Evolutionary conservation across 2,797 vertebrate genomes (phyloP).

Genomic region (Orestias chungarensis): DNA sequence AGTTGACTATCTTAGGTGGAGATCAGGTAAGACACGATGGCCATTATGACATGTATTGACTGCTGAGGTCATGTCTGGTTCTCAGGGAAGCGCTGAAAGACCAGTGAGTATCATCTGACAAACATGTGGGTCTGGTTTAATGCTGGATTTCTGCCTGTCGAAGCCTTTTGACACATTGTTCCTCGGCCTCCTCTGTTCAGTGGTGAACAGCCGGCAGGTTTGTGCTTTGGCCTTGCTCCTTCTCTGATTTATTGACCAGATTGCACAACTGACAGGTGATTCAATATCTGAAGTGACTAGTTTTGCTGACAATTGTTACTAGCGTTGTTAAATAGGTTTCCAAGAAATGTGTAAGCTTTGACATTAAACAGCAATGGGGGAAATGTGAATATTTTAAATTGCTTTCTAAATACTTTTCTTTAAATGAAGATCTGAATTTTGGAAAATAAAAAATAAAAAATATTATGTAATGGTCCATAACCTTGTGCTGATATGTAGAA

Average conservation of each 20-base stretch:
- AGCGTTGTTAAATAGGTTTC: background rate
- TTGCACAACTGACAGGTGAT: background rate
- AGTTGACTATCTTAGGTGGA: slow-evolving; percentile 56
- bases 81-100: slow-evolving; percentile 34
- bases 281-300: background rate
- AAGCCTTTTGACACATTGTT: slow-evolving; percentile 34
- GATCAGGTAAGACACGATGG: slow-evolving; percentile 60
- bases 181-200: slow-evolving; percentile 35
- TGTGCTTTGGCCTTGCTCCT: slow-evolving; percentile 11
- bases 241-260: slow-evolving; percentile 12
- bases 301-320: background rate
- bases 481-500: no score
- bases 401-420: background rate
- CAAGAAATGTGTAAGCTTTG: background rate
- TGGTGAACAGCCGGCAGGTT: slow-evolving; percentile 7
- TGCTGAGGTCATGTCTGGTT: slow-evolving; percentile 74
- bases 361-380: background rate
- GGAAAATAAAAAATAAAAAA: no score
- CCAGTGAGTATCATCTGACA: slow-evolving; percentile 59
- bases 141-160: slow-evolving; percentile 56
- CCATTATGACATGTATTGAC: slow-evolving; percentile 48
- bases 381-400: background rate
- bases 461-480: no score
- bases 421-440: background rate
- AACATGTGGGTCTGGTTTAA: slow-evolving; percentile 71